Base-by-base conservation (phyloP, 2,888 invertebrate genomes). In the Drosophila prostipennis region DNA sequence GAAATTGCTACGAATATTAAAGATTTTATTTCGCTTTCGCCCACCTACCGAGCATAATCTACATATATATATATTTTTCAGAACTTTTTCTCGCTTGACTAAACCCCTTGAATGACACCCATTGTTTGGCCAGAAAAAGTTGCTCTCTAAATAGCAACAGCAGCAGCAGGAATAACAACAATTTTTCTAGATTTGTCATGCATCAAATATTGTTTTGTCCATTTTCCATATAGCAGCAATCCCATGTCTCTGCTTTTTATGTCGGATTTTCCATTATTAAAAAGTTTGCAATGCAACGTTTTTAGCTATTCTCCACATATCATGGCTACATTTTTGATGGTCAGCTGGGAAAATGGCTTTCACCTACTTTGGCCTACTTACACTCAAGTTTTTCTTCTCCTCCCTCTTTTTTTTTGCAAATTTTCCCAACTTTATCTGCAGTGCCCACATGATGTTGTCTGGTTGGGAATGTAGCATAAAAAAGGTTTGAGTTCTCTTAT, bases 221-320 rank as follows among this genome's bases (percentile, higher is more conserved):
- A 53, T 53, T 65, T 65, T 65, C 26, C 52, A 54, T 48, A 48
- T 10, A 48, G 6, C 40, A 48, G 3, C 40, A 13, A 14, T 11
- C 40, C 14, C 37, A 42, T 40, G 19, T 26, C 11, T 11, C 39
- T 4, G 48, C 34, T 34, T 7, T 34, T 13, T 34, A 34, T 48
- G 34, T 53, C 57, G 56, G 37, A 48, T 40, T 56, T 32, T 43
- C 70, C 69, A 69, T 83, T 87, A 87, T 85, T 88, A 82, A 82
- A 87, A 82, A 85, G 67, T 79, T 83, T 70, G 69, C 75, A 79
- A 75, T 82, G 72, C 68, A 71, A 64, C 68, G 57, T 52, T 48
- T 45, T 37, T 26, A 40, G 45, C 46, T 46, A 42, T 40, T 32
- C 37, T 32, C 37, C 42, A 49, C 29, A 57, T 42, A 49, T 52